These are phyloP conservation scores for Pipistrellus kuhlii DNA, from an alignment of 2,797 vertebrate genomes.

Conservation along the genomic window DNA sequence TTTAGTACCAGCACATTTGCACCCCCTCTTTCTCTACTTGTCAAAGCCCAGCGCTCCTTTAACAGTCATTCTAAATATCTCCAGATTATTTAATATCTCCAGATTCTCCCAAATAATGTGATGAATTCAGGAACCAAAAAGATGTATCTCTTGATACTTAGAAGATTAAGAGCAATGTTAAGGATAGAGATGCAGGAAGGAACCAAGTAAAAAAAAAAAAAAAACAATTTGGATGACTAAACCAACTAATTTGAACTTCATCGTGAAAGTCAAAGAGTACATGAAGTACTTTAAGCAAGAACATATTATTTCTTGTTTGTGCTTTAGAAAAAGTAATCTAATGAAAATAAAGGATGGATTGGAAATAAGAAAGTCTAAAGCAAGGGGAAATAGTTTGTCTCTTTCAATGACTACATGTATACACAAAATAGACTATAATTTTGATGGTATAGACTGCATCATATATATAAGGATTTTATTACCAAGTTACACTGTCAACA, in stretches of 20 bases:
- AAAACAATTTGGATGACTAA: not conserved
- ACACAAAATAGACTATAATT: not conserved
- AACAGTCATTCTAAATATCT: not conserved
- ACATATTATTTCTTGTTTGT: not conserved
- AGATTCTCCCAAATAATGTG: not conserved
- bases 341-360: not conserved
- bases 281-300: not conserved
- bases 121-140: not conserved
- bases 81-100: not conserved
- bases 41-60: not conserved
- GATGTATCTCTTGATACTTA: not conserved
- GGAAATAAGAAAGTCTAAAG: not conserved
- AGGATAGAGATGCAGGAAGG: not conserved
- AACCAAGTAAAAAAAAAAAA: not conserved
- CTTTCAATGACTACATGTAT: not conserved
- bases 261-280: not conserved
- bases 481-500: not conserved
- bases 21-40: not conserved
- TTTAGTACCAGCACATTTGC: not conserved
- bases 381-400: not conserved
- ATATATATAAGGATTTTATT: not conserved
- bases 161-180: not conserved
- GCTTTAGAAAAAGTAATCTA: conserved; percentile 6
- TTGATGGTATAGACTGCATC: not conserved
- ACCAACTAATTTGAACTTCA: not conserved